Base-by-base conservation (phyloP, 2,888 invertebrate genomes). In the Chydorus sphaericus region DNA sequence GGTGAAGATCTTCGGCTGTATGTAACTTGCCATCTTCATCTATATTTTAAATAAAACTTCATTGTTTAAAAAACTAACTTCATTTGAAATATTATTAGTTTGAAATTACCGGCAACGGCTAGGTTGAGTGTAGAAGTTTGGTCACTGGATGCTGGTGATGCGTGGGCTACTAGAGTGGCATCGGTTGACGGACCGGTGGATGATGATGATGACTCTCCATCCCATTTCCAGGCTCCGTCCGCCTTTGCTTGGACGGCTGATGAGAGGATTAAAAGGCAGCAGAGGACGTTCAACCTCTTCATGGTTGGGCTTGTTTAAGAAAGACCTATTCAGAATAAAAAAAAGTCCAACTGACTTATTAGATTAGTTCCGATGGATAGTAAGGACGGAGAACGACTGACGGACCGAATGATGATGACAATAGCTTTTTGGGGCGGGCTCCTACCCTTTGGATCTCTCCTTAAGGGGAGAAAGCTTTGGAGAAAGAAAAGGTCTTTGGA, bases 61-160 rank as follows among this genome's bases (percentile, higher is more conserved):
- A 23, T 23, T 18, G 18, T 18, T 30, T 37, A 18, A 14, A 20
- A 20, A 20, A 18, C 18, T 44, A 4, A 7, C 14, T 18, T 23
- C 7, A 26, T 23, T 5, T 11, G 4, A 23, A 1, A 5, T 16
- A 8, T 33, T 4, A 3, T 8, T 16, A 23, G 28, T n/a, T 23
- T 11, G 14, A 14, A 18, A 4, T 38, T 54, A 54, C 54, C 54
- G 30, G 54, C 54, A 29, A 54, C 44, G 5, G 54, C 39, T 10
- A 54, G 44, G 48, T 54, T 38, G 23, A 54, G 44, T 3, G 54
- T 18, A 1, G 16, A 18, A 2, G 23, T 28, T 14, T 26, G 8
- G 44, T 16, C 10, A n/a, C 26, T 26, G 23, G 44, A 26, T 14
- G 8, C 33, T 33, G 33, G 14, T 14, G 28, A 14, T 26, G 44